Evolutionary conservation across 2,113 vertebrate species (phyloP).

Genomic region (Lasiurus cinereus): DNA sequence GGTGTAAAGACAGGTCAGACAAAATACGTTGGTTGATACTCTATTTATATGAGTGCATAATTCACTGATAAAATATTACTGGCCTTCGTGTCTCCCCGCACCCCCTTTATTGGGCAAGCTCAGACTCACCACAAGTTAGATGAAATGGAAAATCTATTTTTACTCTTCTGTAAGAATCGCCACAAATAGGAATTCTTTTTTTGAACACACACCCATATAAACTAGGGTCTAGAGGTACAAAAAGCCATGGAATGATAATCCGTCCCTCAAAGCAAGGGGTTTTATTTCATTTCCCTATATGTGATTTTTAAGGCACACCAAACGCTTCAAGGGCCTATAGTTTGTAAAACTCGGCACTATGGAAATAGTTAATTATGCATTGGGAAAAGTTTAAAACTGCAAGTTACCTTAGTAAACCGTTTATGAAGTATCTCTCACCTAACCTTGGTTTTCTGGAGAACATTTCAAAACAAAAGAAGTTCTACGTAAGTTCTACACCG

Average conservation of each 20-base stretch:
- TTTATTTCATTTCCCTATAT: slow-evolving; percentile 8
- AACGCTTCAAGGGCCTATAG: neutral
- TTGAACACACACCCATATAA: neutral
- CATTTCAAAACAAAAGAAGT: slow-evolving; percentile 19
- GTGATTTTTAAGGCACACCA: neutral
- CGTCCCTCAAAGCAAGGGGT: neutral
- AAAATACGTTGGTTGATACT: neutral
- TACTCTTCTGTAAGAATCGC: neutral
- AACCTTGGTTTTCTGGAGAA: neutral
- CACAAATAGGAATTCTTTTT: slow-evolving; percentile 27
- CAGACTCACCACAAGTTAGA: neutral
- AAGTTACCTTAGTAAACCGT: slow-evolving; percentile 1
- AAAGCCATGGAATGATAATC: neutral
- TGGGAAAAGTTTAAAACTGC: neutral
- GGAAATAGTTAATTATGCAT: neutral
- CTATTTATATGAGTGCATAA: neutral
- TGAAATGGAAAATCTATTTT: neutral
- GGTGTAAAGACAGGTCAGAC: neutral
- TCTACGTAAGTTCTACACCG: neutral
- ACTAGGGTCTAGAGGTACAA: neutral
- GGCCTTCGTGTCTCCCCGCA: neutral
- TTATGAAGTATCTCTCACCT: neutral
- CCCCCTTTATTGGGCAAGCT: neutral
- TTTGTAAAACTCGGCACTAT: neutral
- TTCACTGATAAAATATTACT: slow-evolving; percentile 13